Conservation (phyloP, 2,113 vertebrate species). For the Cyphomyrus discorhynchus region DNA sequence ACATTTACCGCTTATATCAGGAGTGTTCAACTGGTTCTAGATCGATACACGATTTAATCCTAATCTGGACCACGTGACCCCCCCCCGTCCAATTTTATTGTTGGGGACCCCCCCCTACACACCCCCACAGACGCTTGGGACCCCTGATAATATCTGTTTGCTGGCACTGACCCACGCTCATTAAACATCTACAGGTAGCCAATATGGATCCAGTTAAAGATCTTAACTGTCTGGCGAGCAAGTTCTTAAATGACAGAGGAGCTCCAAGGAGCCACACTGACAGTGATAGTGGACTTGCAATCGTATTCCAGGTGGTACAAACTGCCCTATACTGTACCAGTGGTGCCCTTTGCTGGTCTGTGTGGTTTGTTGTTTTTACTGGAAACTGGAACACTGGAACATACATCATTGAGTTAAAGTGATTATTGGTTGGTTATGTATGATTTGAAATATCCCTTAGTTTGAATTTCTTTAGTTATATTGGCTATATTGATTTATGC, state of each 20-base stretch:
- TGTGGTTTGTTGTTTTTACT: neutral
- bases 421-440: neutral
- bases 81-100: neutral
- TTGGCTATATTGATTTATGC: neutral
- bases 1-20: too few species aligned
- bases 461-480: neutral
- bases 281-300: neutral
- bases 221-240: neutral
- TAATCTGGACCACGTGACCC: neutral
- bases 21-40: too few species aligned
- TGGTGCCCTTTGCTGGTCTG: neutral
- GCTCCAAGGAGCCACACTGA: neutral
- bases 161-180: neutral
- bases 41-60: too few species aligned
- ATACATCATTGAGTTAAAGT: neutral
- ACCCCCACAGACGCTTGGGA: too few species aligned
- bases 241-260: neutral
- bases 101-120: neutral
- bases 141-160: neutral
- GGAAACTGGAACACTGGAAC: neutral
- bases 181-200: neutral
- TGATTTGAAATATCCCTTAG: neutral
- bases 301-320: neutral
- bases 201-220: neutral
- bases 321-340: neutral